Evolutionary conservation across 2,888 invertebrate species (phyloP).

Genomic region (Cordilura impudica): DNA sequence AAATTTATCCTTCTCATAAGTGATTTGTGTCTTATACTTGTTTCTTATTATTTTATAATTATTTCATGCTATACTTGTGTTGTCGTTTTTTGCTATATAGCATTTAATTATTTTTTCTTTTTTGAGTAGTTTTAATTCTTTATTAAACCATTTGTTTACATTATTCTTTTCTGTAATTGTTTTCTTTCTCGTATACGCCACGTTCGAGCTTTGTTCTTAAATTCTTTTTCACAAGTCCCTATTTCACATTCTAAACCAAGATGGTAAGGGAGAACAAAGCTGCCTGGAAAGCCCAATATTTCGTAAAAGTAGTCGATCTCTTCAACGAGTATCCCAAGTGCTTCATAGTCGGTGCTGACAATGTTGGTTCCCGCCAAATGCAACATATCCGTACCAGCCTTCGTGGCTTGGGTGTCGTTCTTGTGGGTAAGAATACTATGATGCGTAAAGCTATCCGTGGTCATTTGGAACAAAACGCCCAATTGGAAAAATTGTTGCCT

Average conservation of each 20-base stretch:
- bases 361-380: conserved; percentile 99
- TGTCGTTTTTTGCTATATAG: too few relatives aligned
- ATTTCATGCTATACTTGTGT: too few relatives aligned
- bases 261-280: conserved; percentile 99
- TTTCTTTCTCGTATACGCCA: too few relatives aligned
- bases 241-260: conserved; percentile 81
- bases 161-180: too few relatives aligned
- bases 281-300: conserved; percentile 99
- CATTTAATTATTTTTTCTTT: too few relatives aligned
- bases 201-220: too few relatives aligned
- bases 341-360: conserved; percentile 99
- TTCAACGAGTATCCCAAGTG: conserved; percentile 99
- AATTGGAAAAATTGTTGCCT: conserved; percentile 94
- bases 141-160: too few relatives aligned
- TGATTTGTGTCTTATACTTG: too few relatives aligned
- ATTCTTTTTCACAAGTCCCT: conserved; percentile 81
- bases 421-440: conserved; percentile 99
- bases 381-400: conserved; percentile 98
- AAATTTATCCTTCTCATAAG: too few relatives aligned
- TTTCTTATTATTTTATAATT: too few relatives aligned
- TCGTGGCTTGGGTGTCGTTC: conserved; percentile 91
- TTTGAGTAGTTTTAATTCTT: too few relatives aligned
- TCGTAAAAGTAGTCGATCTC: conserved; percentile 95
- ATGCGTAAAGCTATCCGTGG: conserved; percentile 99
- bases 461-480: conserved; percentile 95